Conservation (phyloP, 2,797 vertebrate genomes). For the Phaenicophaeus curvirostris region DNA sequence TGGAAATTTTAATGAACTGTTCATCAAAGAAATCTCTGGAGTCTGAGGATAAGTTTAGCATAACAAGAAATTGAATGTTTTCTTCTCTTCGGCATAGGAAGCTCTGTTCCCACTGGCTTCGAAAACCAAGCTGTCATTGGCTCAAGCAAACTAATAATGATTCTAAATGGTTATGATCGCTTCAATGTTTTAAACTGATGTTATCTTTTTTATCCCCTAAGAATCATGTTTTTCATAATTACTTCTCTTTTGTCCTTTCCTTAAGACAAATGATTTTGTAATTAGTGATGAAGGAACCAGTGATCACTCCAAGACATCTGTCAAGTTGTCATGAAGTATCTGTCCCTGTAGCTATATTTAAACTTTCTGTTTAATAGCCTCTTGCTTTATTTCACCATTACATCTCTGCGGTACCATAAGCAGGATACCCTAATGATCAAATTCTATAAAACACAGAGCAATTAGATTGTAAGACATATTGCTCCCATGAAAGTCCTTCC, state of each 20-base stretch:
- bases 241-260: constrained; percentile 85
- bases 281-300: constrained; percentile 86
- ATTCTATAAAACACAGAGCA: constrained; percentile 80
- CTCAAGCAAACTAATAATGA: constrained; percentile 84
- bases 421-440: constrained; percentile 81
- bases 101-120: constrained; percentile 73
- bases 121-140: constrained; percentile 78
- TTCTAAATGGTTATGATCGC: constrained; percentile 84
- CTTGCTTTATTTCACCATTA: constrained; percentile 83
- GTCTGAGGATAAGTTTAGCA: constrained; percentile 81
- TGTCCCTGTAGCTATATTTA: constrained; percentile 86
- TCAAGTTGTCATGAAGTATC: constrained; percentile 85
- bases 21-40: constrained; percentile 83
- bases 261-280: constrained; percentile 84
- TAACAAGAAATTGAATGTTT: constrained; percentile 81
- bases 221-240: constrained; percentile 88
- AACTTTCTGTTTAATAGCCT: constrained; percentile 90
- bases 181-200: constrained; percentile 83
- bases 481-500: constrained; percentile 74
- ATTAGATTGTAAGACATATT: constrained; percentile 80
- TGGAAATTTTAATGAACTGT: constrained; percentile 84
- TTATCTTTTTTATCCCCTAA: constrained; percentile 86
- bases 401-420: constrained; percentile 77
- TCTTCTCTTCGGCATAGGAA: constrained; percentile 70
- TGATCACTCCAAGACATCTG: constrained; percentile 85